Evolutionary conservation across 2,888 invertebrate genomes (phyloP).

Genomic region (Galerucella nymphaeae): DNA sequence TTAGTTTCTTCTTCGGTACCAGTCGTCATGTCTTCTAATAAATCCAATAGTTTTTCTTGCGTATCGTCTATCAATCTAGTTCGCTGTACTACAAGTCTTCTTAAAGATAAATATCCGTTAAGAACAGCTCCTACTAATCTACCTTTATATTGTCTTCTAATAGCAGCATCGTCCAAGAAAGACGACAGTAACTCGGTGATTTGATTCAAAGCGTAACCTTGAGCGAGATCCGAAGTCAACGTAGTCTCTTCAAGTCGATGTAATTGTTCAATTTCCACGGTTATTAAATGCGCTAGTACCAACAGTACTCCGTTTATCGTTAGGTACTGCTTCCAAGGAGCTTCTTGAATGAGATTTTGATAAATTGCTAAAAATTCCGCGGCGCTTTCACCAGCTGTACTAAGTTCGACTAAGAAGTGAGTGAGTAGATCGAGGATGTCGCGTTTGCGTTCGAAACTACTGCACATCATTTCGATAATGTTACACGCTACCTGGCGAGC

Average conservation of each 20-base stretch:
- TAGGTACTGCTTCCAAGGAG: constrained; percentile 94
- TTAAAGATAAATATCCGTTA: constrained; percentile 92
- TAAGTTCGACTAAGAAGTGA: constrained; percentile 87
- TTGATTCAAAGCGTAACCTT: constrained; percentile 91
- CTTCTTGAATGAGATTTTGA: constrained; percentile 84
- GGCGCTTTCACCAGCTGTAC: constrained; percentile 89
- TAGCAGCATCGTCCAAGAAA: constrained; percentile 88
- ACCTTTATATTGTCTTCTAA: constrained; percentile 91
- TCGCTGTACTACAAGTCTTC: constrained; percentile 92
- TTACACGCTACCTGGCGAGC: constrained; percentile 91
- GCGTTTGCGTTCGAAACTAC: constrained; percentile 74
- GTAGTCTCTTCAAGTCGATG: constrained; percentile 92
- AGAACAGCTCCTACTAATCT: constrained; percentile 85
- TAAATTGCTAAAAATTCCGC: constrained; percentile 91
- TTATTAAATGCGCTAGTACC: constrained; percentile 86
- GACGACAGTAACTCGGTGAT: constrained; percentile 85
- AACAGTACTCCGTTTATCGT: constrained; percentile 82
- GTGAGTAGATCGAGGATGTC: constrained; percentile 88
- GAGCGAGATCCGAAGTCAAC: constrained; percentile 91
- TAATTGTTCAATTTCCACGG: constrained; percentile 88
- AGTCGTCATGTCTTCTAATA: constrained; percentile 95
- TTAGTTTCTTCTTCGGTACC: constrained; percentile 94
- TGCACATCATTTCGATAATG: constrained; percentile 86
- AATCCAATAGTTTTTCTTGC: constrained; percentile 91
- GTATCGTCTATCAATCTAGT: constrained; percentile 96